A percentile compares a stretch with the other conserved stretches of the same genome.
phyloP scores from a whole-genome alignment of 2,797 vertebrate genomes.

The Typhlichthys eigenmanni region DNA sequence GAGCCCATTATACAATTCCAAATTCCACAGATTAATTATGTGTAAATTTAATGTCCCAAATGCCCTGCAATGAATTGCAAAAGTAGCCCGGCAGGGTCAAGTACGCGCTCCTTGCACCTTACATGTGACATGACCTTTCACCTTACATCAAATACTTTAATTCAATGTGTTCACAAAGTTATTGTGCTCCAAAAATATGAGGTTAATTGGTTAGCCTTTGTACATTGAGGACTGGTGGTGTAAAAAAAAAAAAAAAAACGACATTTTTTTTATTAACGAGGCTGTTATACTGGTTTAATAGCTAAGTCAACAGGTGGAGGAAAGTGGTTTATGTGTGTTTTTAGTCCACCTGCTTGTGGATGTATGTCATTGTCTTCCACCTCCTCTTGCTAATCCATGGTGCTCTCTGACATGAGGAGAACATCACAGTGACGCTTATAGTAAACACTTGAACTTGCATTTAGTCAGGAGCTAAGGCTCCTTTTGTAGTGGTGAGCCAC shows the following conservation, averaged over 20 bases:
- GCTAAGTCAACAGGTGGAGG: neutral
- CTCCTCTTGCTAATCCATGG: neutral
- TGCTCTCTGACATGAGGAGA: no score
- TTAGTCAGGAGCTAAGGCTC: slow-evolving; percentile 62
- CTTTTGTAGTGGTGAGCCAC: slow-evolving; percentile 56
- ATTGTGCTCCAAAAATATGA: no score
- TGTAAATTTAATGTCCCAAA: slow-evolving; percentile 56
- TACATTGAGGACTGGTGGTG: no score
- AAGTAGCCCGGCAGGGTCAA: slow-evolving; percentile 13
- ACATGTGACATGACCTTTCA: slow-evolving; percentile 41
- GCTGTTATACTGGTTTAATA: slow-evolving; percentile 4
- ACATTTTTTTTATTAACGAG: neutral
- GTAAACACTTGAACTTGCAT: slow-evolving; percentile 57
- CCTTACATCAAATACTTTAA: slow-evolving; percentile 18
- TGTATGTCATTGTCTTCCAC: slow-evolving; percentile 29
- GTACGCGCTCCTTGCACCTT: slow-evolving; percentile 1
- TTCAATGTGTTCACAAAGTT: no score
- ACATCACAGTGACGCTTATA: neutral
- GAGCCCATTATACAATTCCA: slow-evolving; percentile 4
- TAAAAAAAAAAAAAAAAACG: no score
- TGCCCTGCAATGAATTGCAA: slow-evolving; percentile 40
- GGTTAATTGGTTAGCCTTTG: no score
- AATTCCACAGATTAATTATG: slow-evolving; percentile 56
- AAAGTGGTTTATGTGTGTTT: neutral
- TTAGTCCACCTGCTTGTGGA: slow-evolving; percentile 2